phyloP scores from a whole-genome alignment of 2,113 vertebrate genomes.

The Recurvirostra avosetta region DNA sequence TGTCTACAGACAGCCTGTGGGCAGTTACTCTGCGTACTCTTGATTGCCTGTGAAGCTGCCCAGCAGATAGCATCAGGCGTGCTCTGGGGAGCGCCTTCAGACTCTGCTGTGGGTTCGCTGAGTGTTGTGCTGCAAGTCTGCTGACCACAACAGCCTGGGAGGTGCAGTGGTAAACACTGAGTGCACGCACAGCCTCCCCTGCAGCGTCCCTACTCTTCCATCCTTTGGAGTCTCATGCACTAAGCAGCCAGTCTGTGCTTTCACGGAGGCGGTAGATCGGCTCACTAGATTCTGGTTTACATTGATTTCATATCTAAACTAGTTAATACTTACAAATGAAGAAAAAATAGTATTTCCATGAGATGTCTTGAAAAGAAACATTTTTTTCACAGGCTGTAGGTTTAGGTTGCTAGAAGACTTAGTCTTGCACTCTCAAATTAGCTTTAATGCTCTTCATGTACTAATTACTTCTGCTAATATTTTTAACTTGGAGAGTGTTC shows the following conservation, averaged over 20 bases:
- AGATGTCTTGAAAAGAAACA: background rate
- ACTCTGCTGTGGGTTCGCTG: rapidly evolving
- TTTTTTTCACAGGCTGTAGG: background rate
- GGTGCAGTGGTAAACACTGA: background rate
- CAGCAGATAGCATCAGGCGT: no score
- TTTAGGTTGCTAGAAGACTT: background rate
- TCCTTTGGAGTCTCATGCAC: background rate
- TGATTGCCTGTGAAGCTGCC: background rate
- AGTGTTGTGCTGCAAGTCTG: background rate
- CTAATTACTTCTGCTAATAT: background rate
- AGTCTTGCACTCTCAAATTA: background rate
- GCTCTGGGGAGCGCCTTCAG: background rate
- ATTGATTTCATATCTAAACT: background rate
- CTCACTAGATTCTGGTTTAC: background rate
- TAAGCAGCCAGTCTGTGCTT: background rate
- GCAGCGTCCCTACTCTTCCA: rapidly evolving
- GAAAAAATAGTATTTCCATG: background rate
- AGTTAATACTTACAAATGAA: background rate
- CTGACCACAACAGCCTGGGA: background rate
- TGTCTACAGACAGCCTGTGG: background rate
- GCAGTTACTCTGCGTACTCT: background rate
- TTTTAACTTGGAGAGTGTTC: background rate
- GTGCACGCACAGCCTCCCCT: background rate
- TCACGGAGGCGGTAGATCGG: background rate
- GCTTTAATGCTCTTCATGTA: background rate